These are phyloP conservation scores for Lutraria rhynchaena DNA, from an alignment of 1,140 invertebrate genomes.

Conservation along the genomic window DNA sequence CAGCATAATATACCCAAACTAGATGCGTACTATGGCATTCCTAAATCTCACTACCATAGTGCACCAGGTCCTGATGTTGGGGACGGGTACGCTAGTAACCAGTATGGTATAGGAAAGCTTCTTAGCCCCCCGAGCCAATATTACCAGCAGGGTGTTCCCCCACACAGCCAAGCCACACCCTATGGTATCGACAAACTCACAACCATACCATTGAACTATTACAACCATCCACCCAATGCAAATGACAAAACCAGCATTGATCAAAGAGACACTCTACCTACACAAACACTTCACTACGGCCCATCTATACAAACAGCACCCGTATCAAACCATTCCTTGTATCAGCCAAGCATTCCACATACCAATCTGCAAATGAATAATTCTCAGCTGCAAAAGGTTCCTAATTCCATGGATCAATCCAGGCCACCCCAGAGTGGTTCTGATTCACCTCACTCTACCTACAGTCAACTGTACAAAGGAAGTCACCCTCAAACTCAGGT, in stretches of 20 bases:
- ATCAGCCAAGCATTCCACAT: conserved; percentile 28
- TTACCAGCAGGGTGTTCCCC: conserved; percentile 8
- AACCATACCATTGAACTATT: conserved; percentile 14
- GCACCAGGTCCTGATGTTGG: neutral
- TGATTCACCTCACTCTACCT: neutral
- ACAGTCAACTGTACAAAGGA: conserved; percentile 14
- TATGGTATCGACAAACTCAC: conserved; percentile 30
- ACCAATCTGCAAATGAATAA: conserved; percentile 4
- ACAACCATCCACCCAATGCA: conserved; percentile 7
- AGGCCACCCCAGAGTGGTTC: neutral
- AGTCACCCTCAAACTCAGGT: conserved; percentile 38
- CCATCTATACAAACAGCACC: neutral
- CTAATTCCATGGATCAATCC: conserved; percentile 7
- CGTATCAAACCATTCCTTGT: conserved; percentile 29
- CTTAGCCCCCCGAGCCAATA: conserved; percentile 4
- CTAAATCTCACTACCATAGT: conserved; percentile 10
- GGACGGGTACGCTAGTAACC: conserved; percentile 4
- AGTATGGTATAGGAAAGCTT: conserved; percentile 10
- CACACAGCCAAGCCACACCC: neutral
- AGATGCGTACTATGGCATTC: conserved; percentile 25
- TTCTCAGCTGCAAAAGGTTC: neutral
- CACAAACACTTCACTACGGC: conserved; percentile 22
- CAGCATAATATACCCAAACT: conserved; percentile 20
- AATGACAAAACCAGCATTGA: conserved; percentile 26
- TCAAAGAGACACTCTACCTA: conserved; percentile 6